A percentile compares a stretch with the other conserved stretches of the same genome.
Evolutionary conservation across 2,113 vertebrate genomes (phyloP).

Genomic region (Blennius ocellaris): DNA sequence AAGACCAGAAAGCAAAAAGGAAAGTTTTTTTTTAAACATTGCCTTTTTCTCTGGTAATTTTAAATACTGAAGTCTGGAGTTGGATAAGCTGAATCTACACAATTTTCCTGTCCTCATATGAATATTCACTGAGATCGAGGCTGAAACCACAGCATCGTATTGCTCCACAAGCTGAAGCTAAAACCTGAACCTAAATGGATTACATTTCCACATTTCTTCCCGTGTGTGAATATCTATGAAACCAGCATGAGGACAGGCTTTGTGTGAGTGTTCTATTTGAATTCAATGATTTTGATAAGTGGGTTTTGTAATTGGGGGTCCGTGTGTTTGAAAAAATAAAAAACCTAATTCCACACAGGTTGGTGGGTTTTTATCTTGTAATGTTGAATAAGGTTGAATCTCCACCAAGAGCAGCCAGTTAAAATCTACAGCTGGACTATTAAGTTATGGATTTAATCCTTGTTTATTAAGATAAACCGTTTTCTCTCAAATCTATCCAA

Average conservation of each 20-base stretch:
- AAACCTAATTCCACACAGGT: slow-evolving; percentile 10
- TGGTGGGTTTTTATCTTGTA: slow-evolving; percentile 43
- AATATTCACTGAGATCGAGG: slow-evolving; percentile 20
- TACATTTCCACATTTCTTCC: slow-evolving; percentile 54
- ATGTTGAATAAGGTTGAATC: slow-evolving; percentile 38
- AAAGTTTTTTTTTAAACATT: no score
- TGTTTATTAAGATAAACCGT: neutral
- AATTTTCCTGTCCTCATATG: slow-evolving; percentile 4
- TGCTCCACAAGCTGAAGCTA: slow-evolving; percentile 30
- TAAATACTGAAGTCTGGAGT: slow-evolving; percentile 35
- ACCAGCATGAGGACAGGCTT: slow-evolving; percentile 63
- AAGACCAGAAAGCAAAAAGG: no score
- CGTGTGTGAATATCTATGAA: slow-evolving; percentile 60
- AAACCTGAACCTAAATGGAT: slow-evolving; percentile 28
- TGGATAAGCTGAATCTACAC: slow-evolving; percentile 6
- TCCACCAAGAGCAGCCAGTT: neutral
- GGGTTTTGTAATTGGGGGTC: slow-evolving; percentile 57
- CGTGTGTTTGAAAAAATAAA: slow-evolving; percentile 6
- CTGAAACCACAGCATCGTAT: neutral
- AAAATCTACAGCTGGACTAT: neutral
- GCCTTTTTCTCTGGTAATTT: slow-evolving; percentile 6
- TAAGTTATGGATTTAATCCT: neutral
- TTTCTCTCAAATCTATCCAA: neutral
- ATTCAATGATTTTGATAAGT: no score
- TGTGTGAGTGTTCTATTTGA: slow-evolving; percentile 56